Evolutionary conservation across 2,888 invertebrate genomes (phyloP), one percentile per base, ranked within the genome.

Genomic region (Drosophila suboccidentalis): DNA sequence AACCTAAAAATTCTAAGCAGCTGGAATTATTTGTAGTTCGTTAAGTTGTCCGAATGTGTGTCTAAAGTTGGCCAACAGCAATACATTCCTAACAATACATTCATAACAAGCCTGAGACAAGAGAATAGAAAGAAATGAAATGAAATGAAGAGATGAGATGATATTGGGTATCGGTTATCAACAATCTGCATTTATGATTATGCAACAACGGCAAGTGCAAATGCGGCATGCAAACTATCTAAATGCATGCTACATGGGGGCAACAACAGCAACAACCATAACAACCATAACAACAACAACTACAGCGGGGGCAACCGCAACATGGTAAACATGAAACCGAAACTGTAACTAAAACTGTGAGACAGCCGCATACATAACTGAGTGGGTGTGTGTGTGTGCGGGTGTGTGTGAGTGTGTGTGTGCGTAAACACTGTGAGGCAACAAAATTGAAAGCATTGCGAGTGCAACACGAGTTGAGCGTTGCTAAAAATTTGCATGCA

Each of bases 241-340:
- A 83, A 80, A 82, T 75, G 75, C 87, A 80, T 70, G 87, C 85
- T 75, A 89, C 44, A 22, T 49, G 55, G 29, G 51, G 32, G n/a
- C n/a, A n/a, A n/a, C 58, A 66, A 38, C 57, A 46, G 26, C 26
- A 26, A 26, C 26, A n/a, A n/a, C n/a, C n/a, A 26, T 26, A 77
- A 41, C 46, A 22, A 22, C 22, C 22, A 22, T 22, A 65, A 57
- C 60, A 38, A 15, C 39, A 15, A 15, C 17, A 39, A 38, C 60
- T 65, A 49, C 54, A 32, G 15, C 38, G 34, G 26, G 58, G 60
- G 53, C 63, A 76, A 83, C 82, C 82, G 77, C 88, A 86, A 83
- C 80, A 86, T 83, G 89, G 81, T 70, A 88, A 84, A 88, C 89
- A 84, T 80, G 89, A 88, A 83, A 84, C 85, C 74, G 85, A 86